phyloP scores from a whole-genome alignment of 2,113 vertebrate genomes.

The Hirundichthys speculiger region DNA sequence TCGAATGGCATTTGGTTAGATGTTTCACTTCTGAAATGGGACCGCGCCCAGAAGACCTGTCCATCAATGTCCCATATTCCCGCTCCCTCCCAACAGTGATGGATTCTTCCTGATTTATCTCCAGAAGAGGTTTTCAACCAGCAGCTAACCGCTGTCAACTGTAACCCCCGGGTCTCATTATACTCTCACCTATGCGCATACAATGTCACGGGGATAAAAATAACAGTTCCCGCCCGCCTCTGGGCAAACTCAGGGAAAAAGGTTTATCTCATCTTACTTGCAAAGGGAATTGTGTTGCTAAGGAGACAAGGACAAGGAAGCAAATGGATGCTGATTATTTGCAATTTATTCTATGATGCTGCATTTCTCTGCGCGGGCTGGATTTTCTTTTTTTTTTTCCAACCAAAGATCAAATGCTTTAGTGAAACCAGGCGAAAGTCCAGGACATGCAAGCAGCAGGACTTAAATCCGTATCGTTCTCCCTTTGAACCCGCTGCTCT shows the following conservation, averaged over 20 bases:
- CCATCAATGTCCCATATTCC: no score
- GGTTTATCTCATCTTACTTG: constrained; percentile 65
- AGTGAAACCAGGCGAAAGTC: constrained; percentile 51
- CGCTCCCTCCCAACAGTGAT: no score
- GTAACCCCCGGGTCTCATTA: constrained; percentile 2
- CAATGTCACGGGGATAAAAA: constrained; percentile 24
- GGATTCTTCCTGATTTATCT: neutral
- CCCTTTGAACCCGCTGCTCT: constrained; percentile 35
- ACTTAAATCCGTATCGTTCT: constrained; percentile 37
- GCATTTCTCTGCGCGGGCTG: constrained; percentile 55
- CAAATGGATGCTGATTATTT: constrained; percentile 58
- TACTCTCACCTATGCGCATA: constrained; percentile 8
- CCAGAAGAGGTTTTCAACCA: neutral
- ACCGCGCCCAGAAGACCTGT: no score
- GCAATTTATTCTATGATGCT: constrained; percentile 61
- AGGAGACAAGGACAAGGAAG: constrained; percentile 66
- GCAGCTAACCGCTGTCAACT: neutral
- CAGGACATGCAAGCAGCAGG: constrained; percentile 40
- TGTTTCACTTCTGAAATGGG: no score
- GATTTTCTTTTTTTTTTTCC: no score
- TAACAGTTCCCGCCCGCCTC: constrained; percentile 31
- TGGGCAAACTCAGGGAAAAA: constrained; percentile 43
- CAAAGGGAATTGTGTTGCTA: constrained; percentile 72
- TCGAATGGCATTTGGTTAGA: no score
- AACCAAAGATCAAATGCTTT: constrained; percentile 39